Base-by-base conservation (phyloP, 2,113 vertebrate species). In the Petroica traversi region DNA sequence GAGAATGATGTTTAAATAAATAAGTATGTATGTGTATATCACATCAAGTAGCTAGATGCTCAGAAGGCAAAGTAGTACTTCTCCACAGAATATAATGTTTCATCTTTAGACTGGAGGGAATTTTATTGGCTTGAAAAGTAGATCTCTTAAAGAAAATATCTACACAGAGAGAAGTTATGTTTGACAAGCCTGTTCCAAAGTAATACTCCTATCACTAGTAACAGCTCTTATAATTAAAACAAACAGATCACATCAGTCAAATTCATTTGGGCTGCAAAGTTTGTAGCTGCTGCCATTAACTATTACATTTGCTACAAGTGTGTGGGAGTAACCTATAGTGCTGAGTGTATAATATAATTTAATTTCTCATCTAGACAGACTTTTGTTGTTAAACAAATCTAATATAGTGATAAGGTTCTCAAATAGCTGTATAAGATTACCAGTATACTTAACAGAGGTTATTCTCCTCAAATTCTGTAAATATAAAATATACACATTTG, bases 191-290 rank as follows among this genome's bases (percentile, higher is more conserved):
- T 40, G 8, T 78, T 91, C 38, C 59, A 88, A 89, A 92, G 43
- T 79, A 94, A 52, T 82, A 72, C 7, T 87, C 24, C 3, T 72
- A 75, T 68, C 49, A 45, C 31, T 72, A 33, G 10, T 33, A 91
- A 75, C 66, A 93, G 33, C 26, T 75, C 92, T 85, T 68, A 52
- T 75, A 89, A 96, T 72, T 93, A 76, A 81, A 97, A 66, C 22
- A 73, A 84, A 77, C 34, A 68, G 52, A 85, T 61, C 66, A 14
- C 15, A 68, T 52, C 23, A 20, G 12, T 89, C 23, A 89, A 76
- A 75, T 59, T 72, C 1, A 9, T 63, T 89, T 68, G 15, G 64
- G 9, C 22, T 59, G n/a, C 2, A 5, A 87, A 82, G n/a, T 26
- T 38, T 94, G 28, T 63, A 84, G 57, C 28, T 82, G 59, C 73